phyloP scores from a whole-genome alignment of 1,140 invertebrate species.

The Hydropsyche tenuis region DNA sequence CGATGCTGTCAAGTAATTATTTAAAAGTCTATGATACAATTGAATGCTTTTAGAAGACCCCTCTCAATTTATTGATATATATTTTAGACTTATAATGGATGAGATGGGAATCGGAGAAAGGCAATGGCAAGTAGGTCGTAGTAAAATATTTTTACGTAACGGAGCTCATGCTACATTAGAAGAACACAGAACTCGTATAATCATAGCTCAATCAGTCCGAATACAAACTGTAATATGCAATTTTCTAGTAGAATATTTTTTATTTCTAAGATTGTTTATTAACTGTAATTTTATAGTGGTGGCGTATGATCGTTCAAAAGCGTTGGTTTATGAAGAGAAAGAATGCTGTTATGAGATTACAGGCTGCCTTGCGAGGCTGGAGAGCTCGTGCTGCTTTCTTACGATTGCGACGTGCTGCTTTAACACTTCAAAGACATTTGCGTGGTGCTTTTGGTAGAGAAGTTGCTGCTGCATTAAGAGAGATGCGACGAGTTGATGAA shows the following conservation, averaged over 20 bases:
- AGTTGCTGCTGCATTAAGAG: conserved; percentile 81
- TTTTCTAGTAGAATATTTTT: background rate
- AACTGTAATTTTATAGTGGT: conserved; percentile 54
- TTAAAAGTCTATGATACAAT: background rate
- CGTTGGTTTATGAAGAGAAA: conserved; percentile 74
- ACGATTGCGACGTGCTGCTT: conserved; percentile 80
- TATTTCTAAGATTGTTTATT: background rate
- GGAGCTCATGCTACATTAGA: conserved; percentile 89
- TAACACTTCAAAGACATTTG: conserved; percentile 88
- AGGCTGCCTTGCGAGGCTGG: conserved; percentile 88
- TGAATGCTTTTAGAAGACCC: background rate
- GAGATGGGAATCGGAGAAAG: conserved; percentile 46
- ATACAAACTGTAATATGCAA: conserved; percentile 73
- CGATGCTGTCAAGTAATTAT: conserved; percentile 64
- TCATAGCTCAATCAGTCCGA: conserved; percentile 73
- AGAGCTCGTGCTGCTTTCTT: conserved; percentile 83
- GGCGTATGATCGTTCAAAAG: conserved; percentile 58
- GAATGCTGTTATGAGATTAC: conserved; percentile 79
- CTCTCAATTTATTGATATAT: background rate
- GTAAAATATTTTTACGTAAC: conserved; percentile 87
- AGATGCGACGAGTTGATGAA: conserved; percentile 91
- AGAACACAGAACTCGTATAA: conserved; percentile 70
- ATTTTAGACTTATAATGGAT: conserved; percentile 42
- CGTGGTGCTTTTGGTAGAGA: conserved; percentile 90
- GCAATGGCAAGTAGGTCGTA: conserved; percentile 91